Percentiles rank a stretch among this genome's conserved stretches.
phyloP scores from a whole-genome alignment of 2,797 vertebrate genomes.

The Alectoris magna region DNA sequence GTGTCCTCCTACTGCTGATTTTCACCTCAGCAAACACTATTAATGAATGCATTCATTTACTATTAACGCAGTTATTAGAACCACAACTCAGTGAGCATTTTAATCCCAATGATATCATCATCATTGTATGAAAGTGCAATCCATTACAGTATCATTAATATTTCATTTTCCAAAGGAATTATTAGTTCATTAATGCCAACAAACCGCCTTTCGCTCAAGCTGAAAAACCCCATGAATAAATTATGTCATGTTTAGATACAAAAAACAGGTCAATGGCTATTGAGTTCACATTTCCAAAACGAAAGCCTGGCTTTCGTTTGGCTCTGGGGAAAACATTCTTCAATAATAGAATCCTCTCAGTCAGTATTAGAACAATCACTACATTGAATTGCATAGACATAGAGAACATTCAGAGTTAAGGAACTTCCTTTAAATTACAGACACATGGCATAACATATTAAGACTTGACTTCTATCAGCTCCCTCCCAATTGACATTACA shows the following conservation, averaged over 20 bases:
- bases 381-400: neutral
- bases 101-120: neutral
- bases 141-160: neutral
- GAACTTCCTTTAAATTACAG: neutral
- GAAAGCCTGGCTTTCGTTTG: neutral
- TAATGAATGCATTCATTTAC: neutral
- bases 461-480: neutral
- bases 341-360: neutral
- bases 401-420: neutral
- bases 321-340: neutral
- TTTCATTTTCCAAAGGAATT: slow-evolving; percentile 13
- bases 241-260: neutral
- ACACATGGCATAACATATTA: neutral
- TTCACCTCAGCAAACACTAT: neutral
- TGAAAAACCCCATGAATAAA: slow-evolving; percentile 21
- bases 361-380: neutral
- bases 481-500: neutral
- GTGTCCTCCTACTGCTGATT: neutral
- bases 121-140: neutral
- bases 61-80: neutral
- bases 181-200: neutral
- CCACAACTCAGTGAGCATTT: neutral
- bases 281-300: slow-evolving; percentile 16
- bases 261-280: slow-evolving; percentile 26
- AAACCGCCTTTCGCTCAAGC: slow-evolving; percentile 1